A percentile compares a stretch with the other conserved stretches of the same genome.
These are phyloP conservation scores for Erythrolamprus reginae DNA, from an alignment of 2,113 vertebrate genomes.

Conservation along the genomic window DNA sequence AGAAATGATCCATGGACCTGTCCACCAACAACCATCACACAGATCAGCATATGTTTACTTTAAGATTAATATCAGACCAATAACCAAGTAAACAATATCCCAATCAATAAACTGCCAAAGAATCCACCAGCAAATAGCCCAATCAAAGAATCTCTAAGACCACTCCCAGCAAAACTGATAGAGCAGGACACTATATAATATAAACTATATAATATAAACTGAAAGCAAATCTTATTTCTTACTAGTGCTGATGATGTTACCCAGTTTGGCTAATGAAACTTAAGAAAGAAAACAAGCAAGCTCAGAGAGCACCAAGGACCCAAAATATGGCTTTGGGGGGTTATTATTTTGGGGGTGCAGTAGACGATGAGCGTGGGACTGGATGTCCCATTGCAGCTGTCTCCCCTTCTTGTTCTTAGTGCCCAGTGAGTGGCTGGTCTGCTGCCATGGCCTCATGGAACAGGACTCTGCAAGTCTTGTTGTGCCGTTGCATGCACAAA, in stretches of 20 bases:
- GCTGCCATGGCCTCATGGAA: too few relatives aligned
- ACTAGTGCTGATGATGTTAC: background rate
- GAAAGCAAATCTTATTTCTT: background rate
- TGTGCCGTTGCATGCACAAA: too few relatives aligned
- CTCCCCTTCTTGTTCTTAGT: too few relatives aligned
- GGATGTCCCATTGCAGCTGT: too few relatives aligned
- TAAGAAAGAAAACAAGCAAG: background rate
- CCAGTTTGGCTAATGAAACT: background rate
- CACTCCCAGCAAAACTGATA: background rate
- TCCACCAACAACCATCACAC: background rate
- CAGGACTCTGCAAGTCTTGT: too few relatives aligned
- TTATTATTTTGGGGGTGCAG: too few relatives aligned
- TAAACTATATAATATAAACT: background rate
- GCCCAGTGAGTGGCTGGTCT: too few relatives aligned
- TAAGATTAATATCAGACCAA: background rate
- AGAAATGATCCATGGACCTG: background rate
- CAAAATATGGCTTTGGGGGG: too few relatives aligned
- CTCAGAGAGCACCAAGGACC: background rate
- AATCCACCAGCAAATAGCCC: background rate
- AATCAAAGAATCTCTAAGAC: background rate
- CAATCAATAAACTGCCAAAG: background rate
- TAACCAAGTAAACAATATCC: background rate
- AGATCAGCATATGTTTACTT: background rate
- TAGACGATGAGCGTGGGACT: too few relatives aligned
- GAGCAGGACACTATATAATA: background rate